phyloP scores from a whole-genome alignment of 2,797 vertebrate genomes.

The Artibeus jamaicensis region DNA sequence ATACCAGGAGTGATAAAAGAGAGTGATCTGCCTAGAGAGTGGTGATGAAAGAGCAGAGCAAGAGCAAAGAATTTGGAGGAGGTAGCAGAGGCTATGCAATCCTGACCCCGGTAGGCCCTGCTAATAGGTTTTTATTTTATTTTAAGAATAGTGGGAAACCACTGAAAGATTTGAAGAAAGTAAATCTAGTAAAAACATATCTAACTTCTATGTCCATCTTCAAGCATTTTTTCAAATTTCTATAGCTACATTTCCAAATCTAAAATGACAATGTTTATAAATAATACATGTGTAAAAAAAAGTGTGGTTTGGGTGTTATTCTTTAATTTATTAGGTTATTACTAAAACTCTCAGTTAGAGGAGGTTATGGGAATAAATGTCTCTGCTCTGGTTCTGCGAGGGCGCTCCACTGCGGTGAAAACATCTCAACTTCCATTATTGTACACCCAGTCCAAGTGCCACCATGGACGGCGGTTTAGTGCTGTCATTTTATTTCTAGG shows the following conservation, averaged over 20 bases:
- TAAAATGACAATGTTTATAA: not conserved
- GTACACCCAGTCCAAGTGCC: not conserved
- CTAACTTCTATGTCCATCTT: not conserved
- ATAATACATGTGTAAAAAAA: not conserved
- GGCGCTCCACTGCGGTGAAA: not conserved
- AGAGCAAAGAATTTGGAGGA: not conserved
- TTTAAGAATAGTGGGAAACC: not conserved
- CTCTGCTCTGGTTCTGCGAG: not conserved
- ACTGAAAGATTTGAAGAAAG: not conserved
- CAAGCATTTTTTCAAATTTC: not conserved
- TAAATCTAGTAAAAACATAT: not conserved
- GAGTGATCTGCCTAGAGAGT: not conserved
- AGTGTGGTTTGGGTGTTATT: not conserved
- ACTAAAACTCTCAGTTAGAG: not conserved
- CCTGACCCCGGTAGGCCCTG: not conserved
- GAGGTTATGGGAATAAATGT: not conserved
- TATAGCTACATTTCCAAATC: not conserved
- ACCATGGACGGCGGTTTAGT: not conserved
- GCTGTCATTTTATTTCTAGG: not conserved
- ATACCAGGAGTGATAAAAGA: not conserved
- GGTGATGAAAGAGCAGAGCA: not conserved
- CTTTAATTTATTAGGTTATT: not conserved
- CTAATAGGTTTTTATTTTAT: not conserved
- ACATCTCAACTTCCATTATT: not conserved
- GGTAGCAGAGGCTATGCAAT: not conserved